phyloP scores from a whole-genome alignment of 1,140 invertebrate genomes.

The Zaprionus taronus region DNA sequence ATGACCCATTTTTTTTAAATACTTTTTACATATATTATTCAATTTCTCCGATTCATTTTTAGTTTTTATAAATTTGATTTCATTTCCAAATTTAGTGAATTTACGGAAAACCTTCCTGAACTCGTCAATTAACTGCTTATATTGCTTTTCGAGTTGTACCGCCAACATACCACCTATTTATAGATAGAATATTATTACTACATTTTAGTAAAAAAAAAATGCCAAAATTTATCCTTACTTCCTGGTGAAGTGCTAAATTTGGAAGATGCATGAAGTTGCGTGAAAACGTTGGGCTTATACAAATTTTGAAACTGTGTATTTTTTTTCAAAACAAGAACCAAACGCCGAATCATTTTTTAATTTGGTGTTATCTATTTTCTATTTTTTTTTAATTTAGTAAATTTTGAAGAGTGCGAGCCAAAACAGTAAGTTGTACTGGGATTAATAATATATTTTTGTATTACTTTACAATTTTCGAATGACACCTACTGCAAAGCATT shows the following conservation, averaged over 20 bases:
- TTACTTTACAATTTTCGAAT: neutral
- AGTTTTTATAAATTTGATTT: neutral
- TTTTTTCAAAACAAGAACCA: constrained; percentile 19
- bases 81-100: neutral
- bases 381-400: neutral
- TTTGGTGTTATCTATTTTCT: neutral
- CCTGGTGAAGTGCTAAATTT: neutral
- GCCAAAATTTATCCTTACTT: constrained; percentile 10
- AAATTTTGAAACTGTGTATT: constrained; percentile 22
- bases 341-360: constrained; percentile 24
- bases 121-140: neutral
- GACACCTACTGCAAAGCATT: no score
- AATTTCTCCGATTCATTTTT: neutral
- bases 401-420: neutral
- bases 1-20: neutral
- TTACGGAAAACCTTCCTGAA: neutral
- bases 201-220: no score
- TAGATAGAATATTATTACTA: neutral
- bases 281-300: neutral
- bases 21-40: neutral
- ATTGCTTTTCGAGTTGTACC: neutral
- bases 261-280: neutral
- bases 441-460: neutral
- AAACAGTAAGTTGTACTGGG: neutral
- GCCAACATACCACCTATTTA: constrained; percentile 3